Conservation (phyloP, 2,888 invertebrate species). For the Andricus curvator region DNA sequence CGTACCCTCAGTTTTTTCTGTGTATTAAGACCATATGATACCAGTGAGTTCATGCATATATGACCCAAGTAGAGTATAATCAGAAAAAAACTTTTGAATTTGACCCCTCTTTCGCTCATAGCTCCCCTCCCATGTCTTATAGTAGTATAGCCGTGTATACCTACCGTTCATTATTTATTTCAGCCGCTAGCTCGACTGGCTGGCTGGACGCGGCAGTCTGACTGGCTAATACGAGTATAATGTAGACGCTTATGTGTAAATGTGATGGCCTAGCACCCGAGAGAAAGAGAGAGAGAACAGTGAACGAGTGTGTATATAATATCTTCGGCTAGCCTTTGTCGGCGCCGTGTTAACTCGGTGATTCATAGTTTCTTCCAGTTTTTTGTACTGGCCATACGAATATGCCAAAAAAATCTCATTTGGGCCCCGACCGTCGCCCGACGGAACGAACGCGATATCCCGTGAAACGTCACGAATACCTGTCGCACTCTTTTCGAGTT, state of each 20-base stretch:
- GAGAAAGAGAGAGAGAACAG: constrained; percentile 40
- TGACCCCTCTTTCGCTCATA: constrained; percentile 24
- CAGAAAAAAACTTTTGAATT: constrained; percentile 27
- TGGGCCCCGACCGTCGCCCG: constrained; percentile 13
- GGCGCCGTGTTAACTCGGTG: constrained; percentile 60
- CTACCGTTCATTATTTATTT: constrained; percentile 61
- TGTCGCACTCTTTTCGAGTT: constrained; percentile 22
- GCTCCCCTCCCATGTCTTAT: not conserved
- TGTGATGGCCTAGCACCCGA: constrained; percentile 45
- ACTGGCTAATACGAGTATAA: constrained; percentile 59
- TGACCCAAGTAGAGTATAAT: constrained; percentile 28
- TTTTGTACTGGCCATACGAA: constrained; percentile 42
- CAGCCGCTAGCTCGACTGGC: constrained; percentile 52
- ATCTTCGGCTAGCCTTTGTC: constrained; percentile 58
- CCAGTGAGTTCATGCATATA: constrained; percentile 8
- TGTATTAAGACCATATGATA: not conserved
- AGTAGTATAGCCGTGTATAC: constrained; percentile 4
- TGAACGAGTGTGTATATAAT: constrained; percentile 34
- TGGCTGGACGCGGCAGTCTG: constrained; percentile 51
- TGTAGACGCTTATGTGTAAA: constrained; percentile 54
- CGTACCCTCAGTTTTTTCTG: no score
- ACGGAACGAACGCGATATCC: constrained; percentile 37
- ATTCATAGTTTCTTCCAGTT: constrained; percentile 58
- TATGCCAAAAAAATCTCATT: constrained; percentile 43
- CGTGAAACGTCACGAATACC: constrained; percentile 41